Conservation (phyloP, 2,797 vertebrate species). For the Erithacus rubecula region DNA sequence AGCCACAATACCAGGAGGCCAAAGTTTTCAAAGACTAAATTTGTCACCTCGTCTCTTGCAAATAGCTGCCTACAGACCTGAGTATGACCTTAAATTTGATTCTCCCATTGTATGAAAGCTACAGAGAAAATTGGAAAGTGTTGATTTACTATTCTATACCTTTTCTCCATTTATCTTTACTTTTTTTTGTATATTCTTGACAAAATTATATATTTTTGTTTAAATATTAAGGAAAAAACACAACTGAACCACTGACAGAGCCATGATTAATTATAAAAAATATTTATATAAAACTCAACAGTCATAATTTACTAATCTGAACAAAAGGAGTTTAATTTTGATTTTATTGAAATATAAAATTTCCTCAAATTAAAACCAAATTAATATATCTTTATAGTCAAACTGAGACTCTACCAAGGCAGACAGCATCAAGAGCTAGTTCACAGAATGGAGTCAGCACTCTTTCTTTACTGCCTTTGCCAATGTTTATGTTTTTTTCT, state of each 20-base stretch:
- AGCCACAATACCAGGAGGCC: conserved; percentile 26
- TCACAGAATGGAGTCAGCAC: conserved; percentile 36
- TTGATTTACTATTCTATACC: not conserved
- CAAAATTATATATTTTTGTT: not conserved
- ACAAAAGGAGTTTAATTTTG: conserved; percentile 37
- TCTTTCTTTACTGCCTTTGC: conserved; percentile 41
- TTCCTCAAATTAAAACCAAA: conserved; percentile 56
- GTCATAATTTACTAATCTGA: conserved; percentile 12
- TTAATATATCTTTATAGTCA: conserved; percentile 43
- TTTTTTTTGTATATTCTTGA: not conserved
- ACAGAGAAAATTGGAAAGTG: not conserved
- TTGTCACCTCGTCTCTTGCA: conserved; percentile 44
- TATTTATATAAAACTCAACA: not conserved
- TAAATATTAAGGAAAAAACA: not conserved
- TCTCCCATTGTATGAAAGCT: not conserved
- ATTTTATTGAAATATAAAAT: conserved; percentile 58
- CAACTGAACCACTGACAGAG: not conserved
- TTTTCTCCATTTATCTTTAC: not conserved
- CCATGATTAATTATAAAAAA: not conserved
- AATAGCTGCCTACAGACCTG: conserved; percentile 24
- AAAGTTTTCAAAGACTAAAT: conserved; percentile 25
- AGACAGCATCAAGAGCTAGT: conserved; percentile 36
- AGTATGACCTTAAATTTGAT: conserved; percentile 31
- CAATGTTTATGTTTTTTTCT: conserved; percentile 69
- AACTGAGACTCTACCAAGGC: conserved; percentile 32